Conservation (phyloP, 30 jellyfish, hydroid and myxozoan species). For the Aurelia aurita region DNA sequence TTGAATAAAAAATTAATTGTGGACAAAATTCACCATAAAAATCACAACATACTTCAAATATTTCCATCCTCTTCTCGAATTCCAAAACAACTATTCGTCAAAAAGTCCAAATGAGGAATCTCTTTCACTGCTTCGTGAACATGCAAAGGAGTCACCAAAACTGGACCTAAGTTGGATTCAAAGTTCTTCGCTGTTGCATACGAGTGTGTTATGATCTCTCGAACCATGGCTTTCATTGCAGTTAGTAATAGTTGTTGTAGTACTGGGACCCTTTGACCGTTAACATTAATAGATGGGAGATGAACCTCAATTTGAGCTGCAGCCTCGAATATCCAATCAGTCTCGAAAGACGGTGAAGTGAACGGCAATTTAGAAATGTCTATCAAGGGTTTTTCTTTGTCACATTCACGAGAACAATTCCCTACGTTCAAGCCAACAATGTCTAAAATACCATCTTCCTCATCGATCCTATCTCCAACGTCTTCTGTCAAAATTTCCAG, state of each 20-base stretch:
- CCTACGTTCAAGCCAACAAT: slow-evolving; percentile 23
- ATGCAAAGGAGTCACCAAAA: slow-evolving; percentile 75
- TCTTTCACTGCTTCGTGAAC: slow-evolving; percentile 48
- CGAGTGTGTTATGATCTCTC: slow-evolving; percentile 59
- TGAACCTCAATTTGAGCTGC: slow-evolving; percentile 82
- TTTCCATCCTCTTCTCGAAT: slow-evolving; percentile 66
- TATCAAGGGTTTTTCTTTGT: not conserved
- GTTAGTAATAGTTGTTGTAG: slow-evolving; percentile 72
- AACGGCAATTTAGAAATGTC: slow-evolving; percentile 33
- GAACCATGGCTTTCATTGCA: slow-evolving; percentile 74
- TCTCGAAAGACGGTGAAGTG: slow-evolving; percentile 11
- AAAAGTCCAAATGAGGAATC: slow-evolving; percentile 73
- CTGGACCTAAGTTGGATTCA: slow-evolving; percentile 66
- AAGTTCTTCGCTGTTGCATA: slow-evolving; percentile 56
- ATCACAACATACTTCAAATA: not conserved
- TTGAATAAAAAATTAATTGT: too few species aligned
- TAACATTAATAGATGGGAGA: slow-evolving; percentile 41
- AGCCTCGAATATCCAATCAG: slow-evolving; percentile 88
- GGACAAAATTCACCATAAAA: too few species aligned
- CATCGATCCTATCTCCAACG: slow-evolving; percentile 8
- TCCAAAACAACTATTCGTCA: slow-evolving; percentile 76
- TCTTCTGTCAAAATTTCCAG: slow-evolving; percentile 7
- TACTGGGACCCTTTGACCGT: slow-evolving; percentile 64
- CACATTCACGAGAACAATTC: not conserved
- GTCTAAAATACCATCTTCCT: slow-evolving; percentile 21